Conservation (phyloP, 2,797 vertebrate species). For the Caiman crocodilus region DNA sequence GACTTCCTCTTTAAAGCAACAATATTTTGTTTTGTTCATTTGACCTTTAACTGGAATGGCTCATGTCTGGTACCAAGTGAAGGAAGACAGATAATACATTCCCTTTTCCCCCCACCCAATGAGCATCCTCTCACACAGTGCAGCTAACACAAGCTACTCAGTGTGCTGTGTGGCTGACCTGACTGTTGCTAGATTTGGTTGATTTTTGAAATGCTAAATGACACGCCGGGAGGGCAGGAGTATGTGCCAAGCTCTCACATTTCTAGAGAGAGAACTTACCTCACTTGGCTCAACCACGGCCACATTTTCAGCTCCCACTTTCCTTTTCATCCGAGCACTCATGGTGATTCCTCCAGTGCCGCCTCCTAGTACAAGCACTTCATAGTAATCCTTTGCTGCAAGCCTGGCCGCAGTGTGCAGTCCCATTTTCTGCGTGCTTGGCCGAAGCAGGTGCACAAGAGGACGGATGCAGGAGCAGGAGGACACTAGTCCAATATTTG, state of each 20-base stretch:
- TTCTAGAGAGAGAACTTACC: constrained; percentile 69
- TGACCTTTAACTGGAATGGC: no score
- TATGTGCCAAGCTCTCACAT: neutral
- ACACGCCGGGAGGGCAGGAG: neutral
- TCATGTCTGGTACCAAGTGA: neutral
- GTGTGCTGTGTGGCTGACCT: neutral
- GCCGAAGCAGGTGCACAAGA: constrained; percentile 59
- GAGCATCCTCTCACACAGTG: no score
- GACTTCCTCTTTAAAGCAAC: neutral
- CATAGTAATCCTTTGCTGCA: constrained; percentile 87
- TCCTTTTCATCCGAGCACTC: constrained; percentile 94
- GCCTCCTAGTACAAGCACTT: constrained; percentile 94
- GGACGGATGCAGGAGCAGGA: constrained; percentile 33
- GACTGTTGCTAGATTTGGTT: no score
- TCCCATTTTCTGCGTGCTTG: constrained; percentile 48
- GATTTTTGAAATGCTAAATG: neutral
- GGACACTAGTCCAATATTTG: constrained; percentile 29
- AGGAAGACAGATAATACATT: neutral
- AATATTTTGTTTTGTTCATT: neutral
- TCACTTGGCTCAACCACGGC: constrained; percentile 94
- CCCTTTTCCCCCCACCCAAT: neutral
- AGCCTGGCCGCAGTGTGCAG: constrained; percentile 83
- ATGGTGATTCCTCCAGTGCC: constrained; percentile 92
- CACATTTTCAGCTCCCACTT: constrained; percentile 90
- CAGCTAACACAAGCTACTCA: neutral